Base-by-base conservation (phyloP, 2,113 vertebrate genomes). In the Brachyhypopomus occidentalis region DNA sequence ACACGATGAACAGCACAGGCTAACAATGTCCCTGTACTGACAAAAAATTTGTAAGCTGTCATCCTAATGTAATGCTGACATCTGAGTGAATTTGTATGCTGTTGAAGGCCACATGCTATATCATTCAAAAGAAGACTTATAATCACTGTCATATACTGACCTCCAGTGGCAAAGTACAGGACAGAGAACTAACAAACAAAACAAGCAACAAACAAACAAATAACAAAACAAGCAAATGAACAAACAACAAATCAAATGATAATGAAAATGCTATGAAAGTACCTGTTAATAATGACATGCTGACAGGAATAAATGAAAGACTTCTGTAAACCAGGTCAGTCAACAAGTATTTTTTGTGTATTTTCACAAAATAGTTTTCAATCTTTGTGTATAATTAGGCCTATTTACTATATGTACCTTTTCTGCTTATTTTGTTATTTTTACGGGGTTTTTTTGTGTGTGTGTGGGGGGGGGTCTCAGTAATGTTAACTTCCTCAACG, bases 101-200 rank as follows among this genome's bases (percentile, higher is more conserved):
- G 19, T 9, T 3, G 1, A 14, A 67, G 27, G 64, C 64, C 27
- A 67, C 34, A 16, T 34, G 30, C 30, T 11, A 41, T 17, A 41
- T 36, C 66, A 22, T 34, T 38, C 7, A 25, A 8, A 22, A 70
- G 66, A 41, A 19, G 36, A 41, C 7, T 67, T 67, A 36, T 36
- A n/a, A 36, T 67, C 19, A 36, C 66, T n/a, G 36, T 70, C 66
- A 70, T 34, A 41, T 70, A 70, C 34, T 70, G 66, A 41, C 66
- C 66, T 70, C 66, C 36, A 70, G 66, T 70, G 66, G 66, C 66
- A 41, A 70, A 70, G 20, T 12, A 41, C 19, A 38, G 64, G 64
- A 41, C 66, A n/a, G 34, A 41, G 36, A 20, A 41, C 66, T 20
- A 23, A 64, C 5, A 41, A 41, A 41, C 9, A 41, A 52, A 30